phyloP scores from a whole-genome alignment of 2,797 vertebrate genomes.

The Esox lucius region DNA sequence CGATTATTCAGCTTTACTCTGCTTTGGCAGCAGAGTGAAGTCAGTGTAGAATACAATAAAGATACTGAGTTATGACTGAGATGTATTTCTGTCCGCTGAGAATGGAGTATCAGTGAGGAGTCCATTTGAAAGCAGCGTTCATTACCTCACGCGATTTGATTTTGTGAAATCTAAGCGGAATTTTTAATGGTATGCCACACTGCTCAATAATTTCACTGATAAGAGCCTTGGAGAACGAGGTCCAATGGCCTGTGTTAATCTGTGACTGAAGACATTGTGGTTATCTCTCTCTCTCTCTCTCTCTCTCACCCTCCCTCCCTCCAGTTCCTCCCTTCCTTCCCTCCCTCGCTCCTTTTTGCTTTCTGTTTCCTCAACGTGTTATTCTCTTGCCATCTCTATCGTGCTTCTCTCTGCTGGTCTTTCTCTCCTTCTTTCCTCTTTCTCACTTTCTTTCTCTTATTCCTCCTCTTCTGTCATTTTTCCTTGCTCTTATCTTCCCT shows the following conservation, averaged over 20 bases:
- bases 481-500: not conserved
- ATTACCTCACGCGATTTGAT: constrained; percentile 71
- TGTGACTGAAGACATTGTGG: constrained; percentile 73
- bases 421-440: not conserved
- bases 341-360: constrained; percentile 23
- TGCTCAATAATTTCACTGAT: constrained; percentile 78
- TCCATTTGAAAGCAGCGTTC: constrained; percentile 67
- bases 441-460: constrained; percentile 7
- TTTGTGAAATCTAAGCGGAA: constrained; percentile 82
- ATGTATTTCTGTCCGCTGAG: constrained; percentile 62
- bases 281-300: constrained; percentile 63
- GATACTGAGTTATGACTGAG: constrained; percentile 71
- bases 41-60: constrained; percentile 69
- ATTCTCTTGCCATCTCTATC: constrained; percentile 34
- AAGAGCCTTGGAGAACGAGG: constrained; percentile 71
- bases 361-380: constrained; percentile 9
- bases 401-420: constrained; percentile 20
- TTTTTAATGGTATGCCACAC: constrained; percentile 76
- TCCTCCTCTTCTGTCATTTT: not conserved
- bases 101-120: constrained; percentile 56
- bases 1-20: constrained; percentile 61
- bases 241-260: constrained; percentile 78
- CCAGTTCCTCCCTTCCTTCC: constrained; percentile 3
- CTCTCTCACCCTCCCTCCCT: constrained; percentile 24
- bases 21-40: constrained; percentile 61